A percentile compares a stretch with the other conserved stretches of the same genome.
Evolutionary conservation across 2,113 vertebrate genomes (phyloP).

Genomic region (Carassius carassius): DNA sequence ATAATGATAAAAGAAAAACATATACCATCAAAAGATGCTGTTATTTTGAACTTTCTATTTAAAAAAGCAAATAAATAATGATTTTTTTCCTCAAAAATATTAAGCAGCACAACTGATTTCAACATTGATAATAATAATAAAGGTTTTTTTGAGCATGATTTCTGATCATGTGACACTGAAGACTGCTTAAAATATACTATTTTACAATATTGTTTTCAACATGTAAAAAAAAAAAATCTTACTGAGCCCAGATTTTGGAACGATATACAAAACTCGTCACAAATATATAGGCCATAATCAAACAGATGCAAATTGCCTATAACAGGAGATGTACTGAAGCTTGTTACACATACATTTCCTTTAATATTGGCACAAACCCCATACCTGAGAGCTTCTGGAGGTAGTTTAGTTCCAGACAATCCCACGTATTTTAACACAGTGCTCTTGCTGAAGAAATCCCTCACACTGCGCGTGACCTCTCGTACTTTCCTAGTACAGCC

Average conservation of each 20-base stretch:
- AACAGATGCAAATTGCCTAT: not conserved
- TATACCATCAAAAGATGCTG: no score
- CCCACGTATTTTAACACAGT: constrained; percentile 75
- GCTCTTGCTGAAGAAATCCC: constrained; percentile 82
- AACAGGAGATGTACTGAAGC: not conserved
- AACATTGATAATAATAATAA: no score
- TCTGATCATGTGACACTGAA: no score
- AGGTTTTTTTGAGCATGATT: no score
- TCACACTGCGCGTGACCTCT: constrained; percentile 75
- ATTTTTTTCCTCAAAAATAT: no score
- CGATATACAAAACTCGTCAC: not conserved
- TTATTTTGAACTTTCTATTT: no score
- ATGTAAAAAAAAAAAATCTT: no score
- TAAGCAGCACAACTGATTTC: no score
- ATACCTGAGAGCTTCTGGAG: constrained; percentile 85
- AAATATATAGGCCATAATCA: not conserved
- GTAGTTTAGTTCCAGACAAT: constrained; percentile 84
- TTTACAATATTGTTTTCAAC: no score
- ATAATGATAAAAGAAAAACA: not conserved
- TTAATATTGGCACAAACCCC: not conserved
- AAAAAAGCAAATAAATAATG: no score
- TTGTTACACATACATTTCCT: not conserved
- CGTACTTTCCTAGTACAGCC: constrained; percentile 72
- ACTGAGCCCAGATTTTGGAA: not conserved
- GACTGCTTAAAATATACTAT: no score